Base-by-base conservation (phyloP, 1,140 invertebrate genomes). In the Drosophila kurseongensis region DNA sequence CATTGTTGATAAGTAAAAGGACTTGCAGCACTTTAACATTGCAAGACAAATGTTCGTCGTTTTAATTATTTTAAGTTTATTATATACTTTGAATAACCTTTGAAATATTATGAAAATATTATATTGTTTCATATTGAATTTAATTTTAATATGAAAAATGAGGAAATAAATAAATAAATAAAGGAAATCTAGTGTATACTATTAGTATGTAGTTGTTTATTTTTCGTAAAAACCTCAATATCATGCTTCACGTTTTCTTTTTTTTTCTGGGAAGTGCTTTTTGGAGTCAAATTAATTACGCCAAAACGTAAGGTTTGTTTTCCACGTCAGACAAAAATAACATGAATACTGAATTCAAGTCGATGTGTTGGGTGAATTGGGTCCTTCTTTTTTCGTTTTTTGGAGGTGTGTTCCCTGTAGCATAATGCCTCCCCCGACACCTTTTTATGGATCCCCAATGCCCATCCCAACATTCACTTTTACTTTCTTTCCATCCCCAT, bases 401-500 rank as follows among this genome's bases (percentile, higher is more conserved):
- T 4, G 55, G 12, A 8, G 23, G 55, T 13, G 7, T 35, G 10
- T 58, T n/a, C 40, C 48, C 4, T 32, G 47, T 32, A 35, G n/a
- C 47, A 16, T 41, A 63, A 66, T 48, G n/a, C 14, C 36, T 66
- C 63, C 63, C 63, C 16, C 36, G 58, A 50, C 63, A 67, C 44
- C 16, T 13, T 50, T 63, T 67, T 63, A 67, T 63, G 36, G 44
- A 41, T 65, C 59, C 63, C 59, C 35, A 41, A 41, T 65, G 59
- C 10, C 13, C 44, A 63, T 36, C 8, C 44, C 27, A 10, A 9
- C 14, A 14, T 8, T 48, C 4, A 1, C 42, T 5, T 16, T 16
- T 5, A 27, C 35, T 41, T 48, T 48, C 29, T 14, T n/a, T 32
- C 27, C 35, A 45, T 35, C n/a, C 27, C 13, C 14, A 58, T 61